phyloP scores from a whole-genome alignment of 1,140 invertebrate genomes.

The Drosophila prosaltans region DNA sequence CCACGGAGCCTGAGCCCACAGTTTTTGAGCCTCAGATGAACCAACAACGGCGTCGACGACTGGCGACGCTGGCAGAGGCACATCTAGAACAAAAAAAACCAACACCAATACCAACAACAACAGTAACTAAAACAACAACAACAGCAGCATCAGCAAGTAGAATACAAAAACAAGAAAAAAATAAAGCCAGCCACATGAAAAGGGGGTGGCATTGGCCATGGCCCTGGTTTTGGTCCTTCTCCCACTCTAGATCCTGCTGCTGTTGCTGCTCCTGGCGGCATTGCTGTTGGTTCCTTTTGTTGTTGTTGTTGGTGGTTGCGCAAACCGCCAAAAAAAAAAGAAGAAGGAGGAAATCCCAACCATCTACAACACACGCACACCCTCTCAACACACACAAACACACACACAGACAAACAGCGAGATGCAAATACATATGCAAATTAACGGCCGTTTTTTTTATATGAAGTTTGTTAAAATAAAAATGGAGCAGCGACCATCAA shows the following conservation, averaged over 20 bases:
- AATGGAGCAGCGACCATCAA: constrained; percentile 74
- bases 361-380: constrained; percentile 4
- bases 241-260: neutral
- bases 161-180: no score
- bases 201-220: constrained; percentile 76
- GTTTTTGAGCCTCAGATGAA: constrained; percentile 42
- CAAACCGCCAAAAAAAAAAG: constrained; percentile 47
- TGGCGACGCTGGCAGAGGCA: constrained; percentile 22
- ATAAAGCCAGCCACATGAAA: constrained; percentile 22
- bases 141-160: no score
- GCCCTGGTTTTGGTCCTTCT: constrained; percentile 46
- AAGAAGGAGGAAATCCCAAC: constrained; percentile 40
- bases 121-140: neutral
- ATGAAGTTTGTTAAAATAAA: constrained; percentile 59
- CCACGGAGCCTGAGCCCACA: constrained; percentile 72
- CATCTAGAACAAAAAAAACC: neutral
- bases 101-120: constrained; percentile 6
- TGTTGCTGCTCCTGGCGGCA: constrained; percentile 15
- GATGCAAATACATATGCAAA: constrained; percentile 60
- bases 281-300: constrained; percentile 45
- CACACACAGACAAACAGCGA: constrained; percentile 22
- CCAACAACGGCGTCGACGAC: constrained; percentile 23
- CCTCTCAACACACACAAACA: constrained; percentile 20
- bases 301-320: constrained; percentile 52
- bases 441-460: constrained; percentile 48